phyloP scores from a whole-genome alignment of 2,113 vertebrate genomes.

The Chamaetylas fuelleborni region DNA sequence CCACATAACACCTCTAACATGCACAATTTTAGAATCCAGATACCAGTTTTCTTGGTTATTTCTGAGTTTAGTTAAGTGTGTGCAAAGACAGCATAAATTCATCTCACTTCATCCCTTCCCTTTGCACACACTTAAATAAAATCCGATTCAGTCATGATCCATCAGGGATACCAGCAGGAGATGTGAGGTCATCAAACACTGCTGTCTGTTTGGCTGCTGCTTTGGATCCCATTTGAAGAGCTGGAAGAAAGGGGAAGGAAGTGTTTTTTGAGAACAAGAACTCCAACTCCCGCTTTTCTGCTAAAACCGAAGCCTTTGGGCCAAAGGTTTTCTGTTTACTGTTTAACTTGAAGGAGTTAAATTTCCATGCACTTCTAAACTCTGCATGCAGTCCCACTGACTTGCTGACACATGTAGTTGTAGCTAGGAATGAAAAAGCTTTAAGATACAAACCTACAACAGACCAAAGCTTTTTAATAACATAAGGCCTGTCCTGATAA shows the following conservation, averaged over 20 bases:
- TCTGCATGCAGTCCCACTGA: background rate
- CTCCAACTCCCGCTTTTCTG: background rate
- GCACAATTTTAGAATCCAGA: background rate
- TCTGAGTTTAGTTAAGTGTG: background rate
- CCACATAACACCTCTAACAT: background rate
- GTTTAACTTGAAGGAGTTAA: background rate
- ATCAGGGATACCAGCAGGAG: background rate
- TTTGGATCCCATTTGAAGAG: background rate
- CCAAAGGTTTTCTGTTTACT: background rate
- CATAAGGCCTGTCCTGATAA: background rate
- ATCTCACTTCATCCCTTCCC: background rate
- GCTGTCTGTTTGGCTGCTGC: background rate
- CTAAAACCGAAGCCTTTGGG: background rate
- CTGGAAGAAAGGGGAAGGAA: background rate
- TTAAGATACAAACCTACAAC: background rate
- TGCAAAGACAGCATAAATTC: background rate
- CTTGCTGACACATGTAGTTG: background rate
- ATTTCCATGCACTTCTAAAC: background rate
- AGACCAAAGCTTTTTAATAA: background rate
- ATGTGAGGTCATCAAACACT: background rate
- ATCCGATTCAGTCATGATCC: background rate
- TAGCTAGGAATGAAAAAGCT: background rate
- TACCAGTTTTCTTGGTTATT: background rate
- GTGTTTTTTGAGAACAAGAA: background rate
- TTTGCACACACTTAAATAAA: background rate